A percentile compares a stretch with the other conserved stretches of the same genome.
Evolutionary conservation across 2,797 vertebrate species (phyloP).

Genomic region (Platyrinchus mystaceus): DNA sequence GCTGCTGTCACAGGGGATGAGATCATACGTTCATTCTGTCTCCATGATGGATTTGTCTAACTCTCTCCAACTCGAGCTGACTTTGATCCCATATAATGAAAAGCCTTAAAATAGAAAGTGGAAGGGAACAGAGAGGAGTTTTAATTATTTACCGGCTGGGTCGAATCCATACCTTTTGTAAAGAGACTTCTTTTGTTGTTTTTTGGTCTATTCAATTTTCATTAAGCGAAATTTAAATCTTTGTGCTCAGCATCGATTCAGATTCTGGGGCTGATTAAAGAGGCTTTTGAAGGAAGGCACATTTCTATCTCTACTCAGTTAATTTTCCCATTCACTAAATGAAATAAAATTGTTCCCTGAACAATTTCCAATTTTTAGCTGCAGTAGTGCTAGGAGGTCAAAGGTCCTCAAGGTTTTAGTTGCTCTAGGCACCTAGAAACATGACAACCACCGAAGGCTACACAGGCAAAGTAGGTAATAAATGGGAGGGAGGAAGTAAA

Average conservation of each 20-base stretch:
- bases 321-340: constrained; percentile 9
- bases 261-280: constrained; percentile 33
- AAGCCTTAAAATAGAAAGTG: constrained; percentile 36
- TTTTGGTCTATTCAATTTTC: constrained; percentile 52
- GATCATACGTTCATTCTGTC: constrained; percentile 28
- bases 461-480: not conserved
- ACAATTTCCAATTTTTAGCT: not conserved
- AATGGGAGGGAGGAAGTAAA: not conserved
- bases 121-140: constrained; percentile 52
- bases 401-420: not conserved
- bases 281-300: constrained; percentile 28
- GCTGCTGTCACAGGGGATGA: constrained; percentile 17
- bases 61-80: constrained; percentile 43
- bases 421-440: not conserved
- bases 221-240: constrained; percentile 48
- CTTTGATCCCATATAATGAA: constrained; percentile 58
- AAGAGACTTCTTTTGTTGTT: constrained; percentile 37
- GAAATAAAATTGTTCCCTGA: not conserved
- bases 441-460: not conserved
- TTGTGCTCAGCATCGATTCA: constrained; percentile 27
- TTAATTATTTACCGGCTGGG: constrained; percentile 54
- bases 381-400: not conserved
- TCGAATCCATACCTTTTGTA: constrained; percentile 33
- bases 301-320: not conserved
- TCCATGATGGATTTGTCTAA: constrained; percentile 27